Evolutionary conservation across 2,797 vertebrate species (phyloP).

Genomic region (Stomatorhinus walkeri): DNA sequence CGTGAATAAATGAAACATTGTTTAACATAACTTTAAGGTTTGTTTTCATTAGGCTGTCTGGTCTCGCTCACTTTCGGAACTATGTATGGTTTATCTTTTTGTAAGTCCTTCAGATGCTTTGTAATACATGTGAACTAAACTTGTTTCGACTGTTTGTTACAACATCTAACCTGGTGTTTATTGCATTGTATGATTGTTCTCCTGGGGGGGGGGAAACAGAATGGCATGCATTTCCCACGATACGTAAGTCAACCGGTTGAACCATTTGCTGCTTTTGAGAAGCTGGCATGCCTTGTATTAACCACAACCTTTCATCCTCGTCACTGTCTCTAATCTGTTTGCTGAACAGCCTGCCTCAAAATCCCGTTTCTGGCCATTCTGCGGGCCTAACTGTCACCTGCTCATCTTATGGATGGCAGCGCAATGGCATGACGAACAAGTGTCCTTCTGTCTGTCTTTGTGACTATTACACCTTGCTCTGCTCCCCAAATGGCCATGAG

Average conservation of each 20-base stretch:
- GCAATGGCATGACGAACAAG: constrained; percentile 30
- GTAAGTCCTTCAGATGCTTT: constrained; percentile 16
- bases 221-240: constrained; percentile 85
- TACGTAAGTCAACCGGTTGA: constrained; percentile 79
- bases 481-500: neutral
- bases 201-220: constrained; percentile 70
- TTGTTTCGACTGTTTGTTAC: constrained; percentile 31
- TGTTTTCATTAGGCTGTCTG: neutral
- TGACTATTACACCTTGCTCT: constrained; percentile 4
- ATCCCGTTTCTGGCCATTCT: neutral
- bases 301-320: constrained; percentile 65
- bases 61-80: neutral
- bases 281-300: constrained; percentile 70
- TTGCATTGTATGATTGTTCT: constrained; percentile 79
- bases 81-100: constrained; percentile 6
- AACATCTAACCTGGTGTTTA: constrained; percentile 76
- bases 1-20: neutral
- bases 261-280: constrained; percentile 57
- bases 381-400: constrained; percentile 25
- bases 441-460: constrained; percentile 16
- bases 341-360: constrained; percentile 8
- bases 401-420: constrained; percentile 33
- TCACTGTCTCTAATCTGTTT: constrained; percentile 40
- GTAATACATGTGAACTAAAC: constrained; percentile 29
- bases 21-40: neutral